phyloP scores from a whole-genome alignment of 2,113 vertebrate genomes.

The Cheirogaleus medius region DNA sequence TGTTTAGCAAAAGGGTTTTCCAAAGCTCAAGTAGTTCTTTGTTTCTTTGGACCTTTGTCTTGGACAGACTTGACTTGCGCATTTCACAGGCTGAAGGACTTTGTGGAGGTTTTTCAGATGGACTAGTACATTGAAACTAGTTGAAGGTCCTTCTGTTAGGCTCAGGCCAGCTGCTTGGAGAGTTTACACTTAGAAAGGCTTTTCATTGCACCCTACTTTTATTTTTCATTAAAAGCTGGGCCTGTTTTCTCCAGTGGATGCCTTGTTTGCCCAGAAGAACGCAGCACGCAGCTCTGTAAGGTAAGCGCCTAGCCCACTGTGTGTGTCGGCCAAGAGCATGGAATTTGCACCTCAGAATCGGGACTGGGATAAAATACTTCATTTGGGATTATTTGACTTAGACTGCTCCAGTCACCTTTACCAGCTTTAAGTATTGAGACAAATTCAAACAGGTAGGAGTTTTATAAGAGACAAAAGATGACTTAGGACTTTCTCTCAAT shows the following conservation, averaged over 20 bases:
- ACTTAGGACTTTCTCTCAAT: neutral
- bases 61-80: neutral
- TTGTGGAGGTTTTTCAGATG: neutral
- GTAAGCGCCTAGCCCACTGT: neutral
- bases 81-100: neutral
- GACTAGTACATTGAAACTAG: neutral
- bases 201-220: neutral
- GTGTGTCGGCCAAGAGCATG: rapidly evolving
- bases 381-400: neutral
- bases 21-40: neutral
- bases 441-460: neutral
- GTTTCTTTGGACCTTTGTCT: neutral
- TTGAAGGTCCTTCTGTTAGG: neutral
- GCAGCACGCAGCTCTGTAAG: neutral
- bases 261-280: neutral
- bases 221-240: neutral
- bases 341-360: neutral
- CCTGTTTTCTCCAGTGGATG: neutral
- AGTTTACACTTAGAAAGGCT: neutral
- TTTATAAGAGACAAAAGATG: neutral
- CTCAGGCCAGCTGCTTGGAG: neutral
- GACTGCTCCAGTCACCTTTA: neutral
- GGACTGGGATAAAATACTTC: neutral
- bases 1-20: neutral
- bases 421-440: neutral